phyloP scores from a whole-genome alignment of 1,140 invertebrate genomes.

The Drosophila repletoides region DNA sequence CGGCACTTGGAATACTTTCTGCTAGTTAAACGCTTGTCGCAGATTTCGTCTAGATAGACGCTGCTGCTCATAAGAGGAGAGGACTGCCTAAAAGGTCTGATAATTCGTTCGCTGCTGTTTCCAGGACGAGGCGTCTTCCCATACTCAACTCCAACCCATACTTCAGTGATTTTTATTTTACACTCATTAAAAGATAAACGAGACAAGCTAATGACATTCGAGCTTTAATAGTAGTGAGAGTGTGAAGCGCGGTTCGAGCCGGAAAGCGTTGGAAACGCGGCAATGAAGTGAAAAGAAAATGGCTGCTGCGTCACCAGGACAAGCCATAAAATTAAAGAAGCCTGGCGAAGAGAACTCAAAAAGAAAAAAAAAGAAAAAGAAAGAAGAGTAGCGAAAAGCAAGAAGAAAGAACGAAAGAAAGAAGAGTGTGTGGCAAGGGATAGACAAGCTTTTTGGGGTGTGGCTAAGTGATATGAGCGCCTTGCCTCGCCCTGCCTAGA shows the following conservation, averaged over 20 bases:
- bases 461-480: constrained; percentile 36
- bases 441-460: constrained; percentile 46
- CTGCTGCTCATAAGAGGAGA: background rate
- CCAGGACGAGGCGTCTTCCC: background rate
- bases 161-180: constrained; percentile 66
- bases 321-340: constrained; percentile 67
- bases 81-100: constrained; percentile 13
- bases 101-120: constrained; percentile 28
- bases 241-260: constrained; percentile 6
- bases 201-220: constrained; percentile 76
- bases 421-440: constrained; percentile 47
- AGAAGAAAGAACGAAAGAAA: background rate
- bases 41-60: background rate
- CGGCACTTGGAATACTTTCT: constrained; percentile 2
- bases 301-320: constrained; percentile 60
- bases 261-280: constrained; percentile 44
- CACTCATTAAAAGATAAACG: constrained; percentile 81
- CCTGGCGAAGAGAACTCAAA: background rate
- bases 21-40: constrained; percentile 15
- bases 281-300: constrained; percentile 74
- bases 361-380: background rate
- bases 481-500: too few species aligned
- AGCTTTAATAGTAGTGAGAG: constrained; percentile 57
- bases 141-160: background rate
- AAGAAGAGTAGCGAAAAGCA: background rate